Evolutionary conservation across 2,888 invertebrate genomes (phyloP), one percentile per base, ranked within the genome.

Genomic region (Vesta saturnalis): DNA sequence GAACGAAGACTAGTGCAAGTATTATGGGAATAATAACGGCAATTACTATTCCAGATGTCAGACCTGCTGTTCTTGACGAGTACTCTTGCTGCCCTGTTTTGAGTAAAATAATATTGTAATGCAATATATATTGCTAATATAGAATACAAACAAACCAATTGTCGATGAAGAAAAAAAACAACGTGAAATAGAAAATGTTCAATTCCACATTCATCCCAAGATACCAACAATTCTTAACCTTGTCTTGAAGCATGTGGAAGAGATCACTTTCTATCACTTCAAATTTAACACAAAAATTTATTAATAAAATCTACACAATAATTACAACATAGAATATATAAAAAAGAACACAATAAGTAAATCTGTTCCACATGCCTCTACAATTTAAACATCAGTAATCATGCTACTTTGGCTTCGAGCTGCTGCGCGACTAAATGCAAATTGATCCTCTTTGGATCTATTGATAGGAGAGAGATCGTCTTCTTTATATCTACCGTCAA

Each of bases 71-170:
- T 60, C 93, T 88, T 4, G 92, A 88, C 12, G 92, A 91, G 83
- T 93, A 94, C 84, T 94, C 94, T 82, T 93, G 92, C 74, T 91
- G 89, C 78, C 93, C 94, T 94, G 85, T 66, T 65, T 64, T 63
- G n/a, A n/a, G n/a, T n/a, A n/a, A 55, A 54, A 39, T 54, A 64
- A 64, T 64, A 23, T 67, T 49, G n/a, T n/a, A n/a, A n/a, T n/a
- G n/a, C n/a, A n/a, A n/a, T n/a, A n/a, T n/a, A n/a, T n/a, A n/a
- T n/a, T n/a, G n/a, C 18, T 35, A 19, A 10, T 3, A 55, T 15
- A 23, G 22, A 21, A 15, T 16, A 35, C 6, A 5, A 35, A 39
- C 16, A 30, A 21, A n/a, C 2, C 1, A 16, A 19, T 30, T 46
- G n/a, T 8, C 14, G 5, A 12, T 21, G 23, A 23, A 46, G 8